Conservation (phyloP, 2,888 invertebrate species). For the Chironomus tentans region DNA sequence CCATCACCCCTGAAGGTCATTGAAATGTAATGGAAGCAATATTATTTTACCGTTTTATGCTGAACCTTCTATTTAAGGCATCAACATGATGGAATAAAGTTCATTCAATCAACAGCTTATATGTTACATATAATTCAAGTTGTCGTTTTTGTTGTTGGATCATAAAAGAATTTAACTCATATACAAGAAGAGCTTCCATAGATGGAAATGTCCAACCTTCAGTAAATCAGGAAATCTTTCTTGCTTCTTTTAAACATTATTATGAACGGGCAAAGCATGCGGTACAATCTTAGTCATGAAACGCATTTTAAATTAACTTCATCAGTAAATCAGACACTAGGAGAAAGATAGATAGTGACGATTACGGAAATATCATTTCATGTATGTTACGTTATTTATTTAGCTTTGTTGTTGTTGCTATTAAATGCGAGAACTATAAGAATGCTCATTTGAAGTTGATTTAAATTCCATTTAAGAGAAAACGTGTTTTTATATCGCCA, state of each 20-base stretch:
- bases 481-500: conserved; percentile 4
- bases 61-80: background rate
- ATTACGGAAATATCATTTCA: conserved; percentile 3
- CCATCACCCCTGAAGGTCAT: background rate
- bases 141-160: background rate
- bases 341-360: conserved; percentile 9
- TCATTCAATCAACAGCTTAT: background rate
- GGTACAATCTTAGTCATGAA: background rate
- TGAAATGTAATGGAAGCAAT: background rate
- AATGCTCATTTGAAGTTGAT: conserved; percentile 12
- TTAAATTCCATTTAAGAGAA: conserved; percentile 1
- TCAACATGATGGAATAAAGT: background rate
- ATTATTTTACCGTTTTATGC: background rate
- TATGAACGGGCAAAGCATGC: no score
- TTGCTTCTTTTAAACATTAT: background rate
- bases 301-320: background rate
- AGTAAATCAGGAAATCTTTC: background rate
- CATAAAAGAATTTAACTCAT: background rate
- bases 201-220: conserved; percentile 12
- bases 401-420: background rate
- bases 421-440: background rate
- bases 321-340: background rate
- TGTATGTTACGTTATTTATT: background rate
- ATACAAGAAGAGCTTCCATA: background rate
- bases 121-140: background rate